phyloP scores from a whole-genome alignment of 2,113 vertebrate genomes.

The Polypterus bichir region DNA sequence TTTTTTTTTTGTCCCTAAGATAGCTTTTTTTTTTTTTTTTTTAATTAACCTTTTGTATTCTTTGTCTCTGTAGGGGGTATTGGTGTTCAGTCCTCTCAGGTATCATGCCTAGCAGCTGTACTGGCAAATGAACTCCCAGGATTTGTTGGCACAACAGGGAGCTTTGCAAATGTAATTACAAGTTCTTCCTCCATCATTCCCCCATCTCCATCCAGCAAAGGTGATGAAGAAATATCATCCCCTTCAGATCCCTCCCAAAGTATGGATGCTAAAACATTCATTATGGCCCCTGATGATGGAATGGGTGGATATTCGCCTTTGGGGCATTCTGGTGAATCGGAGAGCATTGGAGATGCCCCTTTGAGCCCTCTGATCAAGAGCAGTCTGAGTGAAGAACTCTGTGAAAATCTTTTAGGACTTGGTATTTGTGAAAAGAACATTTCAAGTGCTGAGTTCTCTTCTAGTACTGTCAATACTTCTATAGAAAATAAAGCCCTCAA shows the following conservation, averaged over 20 bases:
- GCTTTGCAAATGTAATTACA: conserved; percentile 32
- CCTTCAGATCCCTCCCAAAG: conserved; percentile 27
- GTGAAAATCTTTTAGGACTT: conserved; percentile 67
- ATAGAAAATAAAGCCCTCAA: conserved; percentile 50
- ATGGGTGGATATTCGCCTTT: conserved; percentile 42
- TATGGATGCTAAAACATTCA: conserved; percentile 18
- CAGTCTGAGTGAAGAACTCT: conserved; percentile 72
- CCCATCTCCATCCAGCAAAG: conserved; percentile 57
- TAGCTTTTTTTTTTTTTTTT: too few relatives aligned
- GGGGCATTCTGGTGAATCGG: conserved; percentile 49
- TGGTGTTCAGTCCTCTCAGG: conserved; percentile 28
- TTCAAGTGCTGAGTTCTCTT: conserved; percentile 11
- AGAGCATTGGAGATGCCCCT: conserved; percentile 62
- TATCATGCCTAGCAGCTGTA: conserved; percentile 31
- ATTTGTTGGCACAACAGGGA: conserved; percentile 36
- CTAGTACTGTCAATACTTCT: conserved; percentile 46
- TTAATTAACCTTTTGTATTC: too few relatives aligned
- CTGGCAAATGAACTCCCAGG: conserved; percentile 40
- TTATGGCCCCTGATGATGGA: conserved; percentile 27
- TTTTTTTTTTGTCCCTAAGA: too few relatives aligned
- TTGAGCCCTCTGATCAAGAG: conserved; percentile 72
- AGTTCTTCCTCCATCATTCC: conserved; percentile 46
- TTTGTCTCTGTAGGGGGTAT: conserved; percentile 30
- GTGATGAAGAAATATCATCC: conserved; percentile 38
- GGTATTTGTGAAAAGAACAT: conserved; percentile 40